Evolutionary conservation across 2,797 vertebrate genomes (phyloP).

Genomic region (Characodon lateralis): DNA sequence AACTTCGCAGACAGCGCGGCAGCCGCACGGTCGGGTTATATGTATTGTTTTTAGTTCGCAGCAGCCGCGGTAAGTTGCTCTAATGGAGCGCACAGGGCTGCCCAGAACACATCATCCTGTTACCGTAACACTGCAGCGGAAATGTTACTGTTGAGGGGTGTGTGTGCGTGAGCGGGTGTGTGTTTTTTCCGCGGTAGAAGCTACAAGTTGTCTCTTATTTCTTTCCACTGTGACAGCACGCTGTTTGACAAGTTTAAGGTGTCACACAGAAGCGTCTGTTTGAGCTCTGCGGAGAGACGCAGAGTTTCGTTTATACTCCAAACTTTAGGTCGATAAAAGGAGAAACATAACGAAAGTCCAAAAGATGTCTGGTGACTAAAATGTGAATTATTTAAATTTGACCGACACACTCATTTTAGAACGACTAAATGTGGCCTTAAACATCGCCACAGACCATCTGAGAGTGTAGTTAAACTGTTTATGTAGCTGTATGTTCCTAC

Average conservation of each 20-base stretch:
- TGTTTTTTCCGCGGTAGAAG: conserved; percentile 53
- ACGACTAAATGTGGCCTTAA: neutral
- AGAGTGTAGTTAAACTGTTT: neutral
- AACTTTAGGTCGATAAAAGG: neutral
- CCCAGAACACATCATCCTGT: conserved; percentile 42
- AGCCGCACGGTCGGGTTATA: conserved; percentile 6
- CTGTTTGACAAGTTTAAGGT: neutral
- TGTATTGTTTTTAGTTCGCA: conserved; percentile 6
- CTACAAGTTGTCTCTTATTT: conserved; percentile 41
- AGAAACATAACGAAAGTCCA: neutral
- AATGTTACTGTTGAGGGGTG: conserved; percentile 37
- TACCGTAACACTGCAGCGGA: conserved; percentile 59
- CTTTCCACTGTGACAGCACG: conserved; percentile 56
- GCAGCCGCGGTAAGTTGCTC: conserved; percentile 32
- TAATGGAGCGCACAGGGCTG: conserved; percentile 45
- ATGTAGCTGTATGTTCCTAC: neutral
- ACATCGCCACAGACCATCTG: too few species aligned
- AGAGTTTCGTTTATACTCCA: neutral
- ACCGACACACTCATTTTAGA: neutral
- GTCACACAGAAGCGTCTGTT: neutral
- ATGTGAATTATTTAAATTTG: conserved; percentile 1
- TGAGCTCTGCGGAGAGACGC: neutral
- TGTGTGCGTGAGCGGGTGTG: neutral
- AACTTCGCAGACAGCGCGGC: conserved; percentile 64
- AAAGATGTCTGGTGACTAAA: conserved; percentile 1